These are phyloP conservation scores for Emberiza fucata DNA, from an alignment of 2,113 vertebrate genomes.

Conservation along the genomic window DNA sequence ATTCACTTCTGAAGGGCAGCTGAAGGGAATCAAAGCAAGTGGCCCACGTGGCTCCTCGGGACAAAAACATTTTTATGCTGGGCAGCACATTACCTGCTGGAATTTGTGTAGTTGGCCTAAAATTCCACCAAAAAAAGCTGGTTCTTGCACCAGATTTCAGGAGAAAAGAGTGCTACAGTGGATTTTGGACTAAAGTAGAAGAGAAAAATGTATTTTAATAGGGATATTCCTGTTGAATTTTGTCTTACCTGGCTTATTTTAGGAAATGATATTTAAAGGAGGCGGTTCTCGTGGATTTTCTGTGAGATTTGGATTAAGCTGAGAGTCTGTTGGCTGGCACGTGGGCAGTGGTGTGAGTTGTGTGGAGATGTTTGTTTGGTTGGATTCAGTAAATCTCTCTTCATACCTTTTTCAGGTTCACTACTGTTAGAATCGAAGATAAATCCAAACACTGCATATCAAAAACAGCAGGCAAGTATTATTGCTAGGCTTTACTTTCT, in stretches of 20 bases:
- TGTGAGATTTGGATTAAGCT: not conserved
- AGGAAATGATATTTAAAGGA: not conserved
- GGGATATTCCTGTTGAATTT: not conserved
- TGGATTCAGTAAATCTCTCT: conserved; percentile 20
- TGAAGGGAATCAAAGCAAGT: conserved; percentile 14
- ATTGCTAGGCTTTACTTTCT: not conserved
- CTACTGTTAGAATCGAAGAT: conserved; percentile 97
- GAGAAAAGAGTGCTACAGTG: not conserved
- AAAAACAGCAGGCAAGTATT: conserved; percentile 97
- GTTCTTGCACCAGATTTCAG: not conserved
- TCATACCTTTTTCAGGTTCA: conserved; percentile 83
- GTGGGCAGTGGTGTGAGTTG: not conserved
- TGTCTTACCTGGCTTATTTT: not conserved
- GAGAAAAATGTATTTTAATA: not conserved
- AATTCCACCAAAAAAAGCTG: not conserved
- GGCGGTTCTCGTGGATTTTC: not conserved
- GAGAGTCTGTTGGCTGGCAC: not conserved
- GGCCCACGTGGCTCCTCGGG: not conserved
- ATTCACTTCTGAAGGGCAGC: conserved; percentile 41
- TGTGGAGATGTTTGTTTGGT: not conserved
- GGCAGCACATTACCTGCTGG: not conserved
- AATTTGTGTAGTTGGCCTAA: not conserved
- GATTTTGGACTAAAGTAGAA: not conserved
- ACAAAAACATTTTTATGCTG: not conserved
- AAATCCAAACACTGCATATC: conserved; percentile 97